phyloP scores from a whole-genome alignment of 2,797 vertebrate genomes.

The Ctenopoma kingsleyae region DNA sequence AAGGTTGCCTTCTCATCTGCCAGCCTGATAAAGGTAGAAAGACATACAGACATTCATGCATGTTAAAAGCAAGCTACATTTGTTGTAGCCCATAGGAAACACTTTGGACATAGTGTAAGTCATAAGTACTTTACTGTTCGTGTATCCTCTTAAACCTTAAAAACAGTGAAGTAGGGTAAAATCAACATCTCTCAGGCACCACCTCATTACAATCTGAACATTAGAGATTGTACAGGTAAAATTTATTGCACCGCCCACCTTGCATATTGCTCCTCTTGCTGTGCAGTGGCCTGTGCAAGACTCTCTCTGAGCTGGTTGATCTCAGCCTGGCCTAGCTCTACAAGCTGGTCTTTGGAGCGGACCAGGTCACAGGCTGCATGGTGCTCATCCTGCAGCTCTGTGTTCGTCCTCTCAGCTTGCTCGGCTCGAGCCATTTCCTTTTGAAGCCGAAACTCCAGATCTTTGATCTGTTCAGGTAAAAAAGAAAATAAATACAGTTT shows the following conservation, averaged over 20 bases:
- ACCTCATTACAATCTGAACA: not conserved
- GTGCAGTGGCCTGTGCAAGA: conserved; percentile 53
- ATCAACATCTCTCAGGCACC: not conserved
- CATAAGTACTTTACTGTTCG: not conserved
- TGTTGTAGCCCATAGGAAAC: not conserved
- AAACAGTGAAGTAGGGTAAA: not conserved
- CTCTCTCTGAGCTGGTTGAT: conserved; percentile 75
- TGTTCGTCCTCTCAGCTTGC: conserved; percentile 79
- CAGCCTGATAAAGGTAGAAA: conserved; percentile 43
- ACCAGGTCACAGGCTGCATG: conserved; percentile 80
- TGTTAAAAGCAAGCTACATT: not conserved
- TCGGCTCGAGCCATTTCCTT: conserved; percentile 76
- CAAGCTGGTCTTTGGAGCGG: conserved; percentile 76
- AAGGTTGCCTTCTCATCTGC: conserved; percentile 66
- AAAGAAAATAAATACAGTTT: not conserved
- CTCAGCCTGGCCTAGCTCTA: conserved; percentile 68
- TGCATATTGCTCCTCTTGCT: conserved; percentile 67
- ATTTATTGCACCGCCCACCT: conserved; percentile 29
- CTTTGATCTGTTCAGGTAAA: conserved; percentile 70
- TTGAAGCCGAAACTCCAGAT: conserved; percentile 82
- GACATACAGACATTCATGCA: conserved; percentile 1
- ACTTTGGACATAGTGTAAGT: not conserved
- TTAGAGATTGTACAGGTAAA: not conserved
- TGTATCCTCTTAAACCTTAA: not conserved
- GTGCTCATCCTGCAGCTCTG: conserved; percentile 80